phyloP scores from a whole-genome alignment of 2,797 vertebrate species.

The Scleropages formosus region DNA sequence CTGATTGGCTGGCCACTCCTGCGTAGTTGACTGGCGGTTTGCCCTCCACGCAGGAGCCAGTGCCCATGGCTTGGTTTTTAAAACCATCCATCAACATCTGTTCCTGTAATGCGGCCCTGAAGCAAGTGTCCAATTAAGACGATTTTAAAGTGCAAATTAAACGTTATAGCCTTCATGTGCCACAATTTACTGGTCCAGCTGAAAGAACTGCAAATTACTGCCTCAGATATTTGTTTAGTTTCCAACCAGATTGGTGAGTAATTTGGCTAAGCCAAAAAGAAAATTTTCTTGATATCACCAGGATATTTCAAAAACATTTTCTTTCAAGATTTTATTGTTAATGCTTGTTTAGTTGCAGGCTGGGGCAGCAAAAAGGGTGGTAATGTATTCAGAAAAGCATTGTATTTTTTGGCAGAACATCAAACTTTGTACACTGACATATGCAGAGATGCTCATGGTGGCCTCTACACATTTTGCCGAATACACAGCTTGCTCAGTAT shows the following conservation, averaged over 20 bases:
- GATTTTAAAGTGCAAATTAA: not conserved
- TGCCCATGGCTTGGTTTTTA: not conserved
- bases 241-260: conserved; percentile 5
- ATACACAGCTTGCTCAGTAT: not conserved
- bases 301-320: not conserved
- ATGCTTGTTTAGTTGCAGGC: not conserved
- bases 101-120: conserved; percentile 17
- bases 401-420: not conserved
- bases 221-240: not conserved
- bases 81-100: conserved; percentile 14
- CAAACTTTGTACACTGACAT: not conserved
- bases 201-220: not conserved
- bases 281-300: not conserved
- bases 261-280: conserved; percentile 13
- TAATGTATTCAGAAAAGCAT: not conserved
- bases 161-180: not conserved
- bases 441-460: not conserved
- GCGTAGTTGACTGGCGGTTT: not conserved
- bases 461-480: not conserved
- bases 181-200: conserved; percentile 25
- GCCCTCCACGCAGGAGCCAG: not conserved
- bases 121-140: conserved; percentile 11
- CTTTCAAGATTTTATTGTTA: not conserved
- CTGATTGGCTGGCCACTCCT: too few relatives aligned
- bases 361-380: not conserved